phyloP scores from a whole-genome alignment of 2,113 vertebrate genomes.

The Sakesphorus luctuosus region DNA sequence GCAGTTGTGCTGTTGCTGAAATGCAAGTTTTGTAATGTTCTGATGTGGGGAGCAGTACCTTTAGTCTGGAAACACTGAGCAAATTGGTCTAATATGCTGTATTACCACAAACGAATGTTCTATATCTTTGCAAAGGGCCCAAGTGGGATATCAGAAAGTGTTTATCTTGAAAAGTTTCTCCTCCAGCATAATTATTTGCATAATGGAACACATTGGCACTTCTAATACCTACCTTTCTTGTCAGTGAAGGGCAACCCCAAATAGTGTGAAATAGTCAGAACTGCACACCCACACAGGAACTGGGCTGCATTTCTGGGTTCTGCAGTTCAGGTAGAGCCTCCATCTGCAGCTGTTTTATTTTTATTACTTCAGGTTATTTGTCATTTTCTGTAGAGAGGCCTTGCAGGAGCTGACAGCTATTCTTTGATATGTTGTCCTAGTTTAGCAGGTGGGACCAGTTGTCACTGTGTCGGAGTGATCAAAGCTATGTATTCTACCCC shows the following conservation, averaged over 20 bases:
- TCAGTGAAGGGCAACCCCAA: neutral
- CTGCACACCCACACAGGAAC: neutral
- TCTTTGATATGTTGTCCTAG: neutral
- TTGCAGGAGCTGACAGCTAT: neutral
- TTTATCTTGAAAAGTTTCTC: neutral
- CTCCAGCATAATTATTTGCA: neutral
- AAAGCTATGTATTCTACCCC: too few relatives aligned
- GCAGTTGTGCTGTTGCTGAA: neutral
- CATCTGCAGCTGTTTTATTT: neutral
- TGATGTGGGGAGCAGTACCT: neutral
- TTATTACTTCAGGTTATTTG: neutral
- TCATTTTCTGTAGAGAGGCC: neutral
- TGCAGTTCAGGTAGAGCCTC: neutral
- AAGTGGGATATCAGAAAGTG: neutral
- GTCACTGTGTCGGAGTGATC: too few relatives aligned
- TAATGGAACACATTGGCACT: neutral
- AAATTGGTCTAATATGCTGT: neutral
- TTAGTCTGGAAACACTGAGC: neutral
- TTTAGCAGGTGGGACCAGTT: too few relatives aligned
- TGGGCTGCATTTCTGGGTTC: neutral
- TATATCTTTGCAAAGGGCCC: neutral
- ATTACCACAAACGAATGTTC: neutral
- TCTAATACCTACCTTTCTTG: neutral
- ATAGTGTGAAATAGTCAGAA: neutral
- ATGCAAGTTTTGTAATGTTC: neutral